Evolutionary conservation across 37 sponge, comb jelly and placozoan species (phyloP), one percentile per base, ranked within the genome.

Genomic region (Mnemiopsis leidyi): DNA sequence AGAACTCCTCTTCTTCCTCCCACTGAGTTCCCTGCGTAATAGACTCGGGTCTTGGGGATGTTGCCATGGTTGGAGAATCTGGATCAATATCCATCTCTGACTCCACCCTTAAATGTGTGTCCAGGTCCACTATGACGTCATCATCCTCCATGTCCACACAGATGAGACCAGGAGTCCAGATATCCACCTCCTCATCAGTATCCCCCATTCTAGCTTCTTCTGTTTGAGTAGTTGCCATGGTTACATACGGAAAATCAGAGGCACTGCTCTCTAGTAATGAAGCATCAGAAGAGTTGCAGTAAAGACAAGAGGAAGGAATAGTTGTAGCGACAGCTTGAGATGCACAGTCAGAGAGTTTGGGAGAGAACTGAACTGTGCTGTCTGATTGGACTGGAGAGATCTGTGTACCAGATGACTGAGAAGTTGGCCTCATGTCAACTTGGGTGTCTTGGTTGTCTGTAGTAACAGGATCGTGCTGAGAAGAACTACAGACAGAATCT

Each of bases 1-100:
- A 48, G 61, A 48, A 48, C 61, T 48, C 24, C n/a, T 69, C 73
- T 25, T 69, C 73, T 5, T 69, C 73, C n/a, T 69, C 73, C 73
- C 73, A 69, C 29, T 69, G 73, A 69, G 73, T 69, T 2, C 29
- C 73, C 73, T 69, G 7, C 3, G 24, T 25, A 69, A 25, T 28
- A 69, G 73, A 28, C 29, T 69, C 73, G 21, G 73, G 28, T 28
- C 24, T 28, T 20, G 9, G 29, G 29, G 73, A 21, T n/a, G 7
- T 5, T 21, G 21, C 73, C 73, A 2, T 25, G 21, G 1, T 20
- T 21, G 9, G 2, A 25, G 28, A 69, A 25, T 69, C 73, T 28
- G 29, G 24, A n/a, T 69, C 73, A 23, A 69, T 25, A 69, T 1
- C 2, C 2, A 69, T 69, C 28, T 69, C 73, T 48, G 5, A 5